These are phyloP conservation scores for Bombus sibiricus DNA, from an alignment of 1,140 invertebrate species.

Conservation along the genomic window DNA sequence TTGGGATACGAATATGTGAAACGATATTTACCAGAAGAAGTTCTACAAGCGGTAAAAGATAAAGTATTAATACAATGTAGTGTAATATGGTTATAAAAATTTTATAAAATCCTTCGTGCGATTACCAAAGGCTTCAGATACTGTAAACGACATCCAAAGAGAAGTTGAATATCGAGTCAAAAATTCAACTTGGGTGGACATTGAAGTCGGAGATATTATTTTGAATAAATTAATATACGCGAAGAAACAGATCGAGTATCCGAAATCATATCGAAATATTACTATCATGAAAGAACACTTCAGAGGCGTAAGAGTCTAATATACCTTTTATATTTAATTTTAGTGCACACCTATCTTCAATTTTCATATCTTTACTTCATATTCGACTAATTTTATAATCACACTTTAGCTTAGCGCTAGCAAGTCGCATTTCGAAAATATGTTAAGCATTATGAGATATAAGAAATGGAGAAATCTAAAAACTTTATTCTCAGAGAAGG, in stretches of 20 bases:
- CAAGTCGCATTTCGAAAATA: background rate
- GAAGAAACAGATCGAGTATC: background rate
- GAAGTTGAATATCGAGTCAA: background rate
- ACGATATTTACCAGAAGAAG: constrained; percentile 29
- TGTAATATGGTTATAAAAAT: background rate
- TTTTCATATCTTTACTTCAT: too few relatives aligned
- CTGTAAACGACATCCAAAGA: background rate
- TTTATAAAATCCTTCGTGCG: background rate
- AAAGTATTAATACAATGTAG: background rate
- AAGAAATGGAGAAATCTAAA: background rate
- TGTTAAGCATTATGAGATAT: background rate
- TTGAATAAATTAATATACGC: background rate
- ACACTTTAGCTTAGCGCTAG: background rate
- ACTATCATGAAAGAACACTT: constrained; percentile 6
- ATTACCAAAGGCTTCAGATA: background rate
- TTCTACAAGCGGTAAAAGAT: constrained; percentile 11
- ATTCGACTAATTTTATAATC: background rate
- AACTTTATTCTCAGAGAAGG: rapidly evolving
- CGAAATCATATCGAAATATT: background rate
- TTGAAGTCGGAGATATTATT: background rate
- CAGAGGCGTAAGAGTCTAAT: constrained; percentile 41
- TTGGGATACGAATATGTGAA: constrained; percentile 26
- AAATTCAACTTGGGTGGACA: background rate
- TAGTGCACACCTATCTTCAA: background rate
- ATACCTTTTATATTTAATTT: background rate